Conservation (phyloP, 23 tunicate species). For the Trididemnum clinides region DNA sequence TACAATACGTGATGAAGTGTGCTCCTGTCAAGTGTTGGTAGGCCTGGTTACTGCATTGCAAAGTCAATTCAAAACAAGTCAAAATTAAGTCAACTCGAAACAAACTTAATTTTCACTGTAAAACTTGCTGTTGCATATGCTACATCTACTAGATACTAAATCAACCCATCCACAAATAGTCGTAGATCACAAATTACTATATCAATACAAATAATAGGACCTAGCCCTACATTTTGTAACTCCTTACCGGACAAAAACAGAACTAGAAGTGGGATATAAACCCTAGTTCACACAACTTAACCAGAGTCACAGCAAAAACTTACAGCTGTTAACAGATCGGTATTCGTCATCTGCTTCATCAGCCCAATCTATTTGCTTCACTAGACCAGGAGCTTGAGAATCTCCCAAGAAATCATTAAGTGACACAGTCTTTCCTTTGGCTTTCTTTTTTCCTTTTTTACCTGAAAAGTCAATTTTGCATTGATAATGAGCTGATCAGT, state of each 20-base stretch:
- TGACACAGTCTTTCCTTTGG: constrained; percentile 67
- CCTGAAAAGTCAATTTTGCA: constrained; percentile 39
- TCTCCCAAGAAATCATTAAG: constrained; percentile 82
- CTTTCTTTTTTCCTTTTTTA: constrained; percentile 82
- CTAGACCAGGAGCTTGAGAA: constrained; percentile 43
- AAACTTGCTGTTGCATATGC: neutral
- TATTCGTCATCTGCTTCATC: constrained; percentile 82
- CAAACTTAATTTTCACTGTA: neutral
- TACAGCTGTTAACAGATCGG: constrained; percentile 42
- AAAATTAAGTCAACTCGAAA: too few relatives aligned
- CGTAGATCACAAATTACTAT: too few relatives aligned
- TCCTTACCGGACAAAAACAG: too few relatives aligned
- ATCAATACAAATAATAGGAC: too few relatives aligned
- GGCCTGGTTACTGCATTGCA: too few relatives aligned
- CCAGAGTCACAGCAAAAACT: neutral
- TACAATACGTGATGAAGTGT: too few relatives aligned
- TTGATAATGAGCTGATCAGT: too few relatives aligned
- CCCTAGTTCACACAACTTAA: neutral
- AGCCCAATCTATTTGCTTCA: constrained; percentile 75
- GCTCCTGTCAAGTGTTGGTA: too few relatives aligned
- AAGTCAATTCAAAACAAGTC: too few relatives aligned
- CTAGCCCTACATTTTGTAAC: too few relatives aligned
- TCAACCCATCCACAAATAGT: too few relatives aligned
- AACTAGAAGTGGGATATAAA: too few relatives aligned
- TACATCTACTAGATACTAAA: neutral